These are phyloP conservation scores for Nasonia longicornis DNA, from an alignment of 1,140 invertebrate genomes.

Conservation along the genomic window DNA sequence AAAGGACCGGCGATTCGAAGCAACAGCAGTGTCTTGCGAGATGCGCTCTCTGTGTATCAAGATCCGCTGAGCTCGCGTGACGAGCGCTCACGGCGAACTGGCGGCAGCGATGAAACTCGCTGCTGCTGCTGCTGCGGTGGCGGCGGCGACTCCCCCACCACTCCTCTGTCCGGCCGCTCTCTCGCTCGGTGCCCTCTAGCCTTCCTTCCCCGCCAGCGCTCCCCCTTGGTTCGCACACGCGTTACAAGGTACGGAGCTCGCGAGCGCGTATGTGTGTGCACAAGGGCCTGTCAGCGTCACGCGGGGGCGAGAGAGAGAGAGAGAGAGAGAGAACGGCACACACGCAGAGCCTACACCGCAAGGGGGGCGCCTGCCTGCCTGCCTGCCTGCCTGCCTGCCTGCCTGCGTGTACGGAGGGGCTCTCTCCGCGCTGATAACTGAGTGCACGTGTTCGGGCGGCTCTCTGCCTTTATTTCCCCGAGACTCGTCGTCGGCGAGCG, in stretches of 20 bases:
- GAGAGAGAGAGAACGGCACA: neutral
- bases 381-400: no score
- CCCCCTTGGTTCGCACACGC: constrained; percentile 35
- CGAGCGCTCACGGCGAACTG: constrained; percentile 68
- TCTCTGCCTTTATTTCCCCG: neutral
- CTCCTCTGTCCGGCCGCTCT: constrained; percentile 43
- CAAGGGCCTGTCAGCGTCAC: constrained; percentile 68
- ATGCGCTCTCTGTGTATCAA: neutral
- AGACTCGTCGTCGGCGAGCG: no score
- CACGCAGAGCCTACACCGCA: constrained; percentile 4
- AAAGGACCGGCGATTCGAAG: no score
- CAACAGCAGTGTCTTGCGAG: no score
- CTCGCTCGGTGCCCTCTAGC: constrained; percentile 51
- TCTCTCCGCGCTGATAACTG: neutral
- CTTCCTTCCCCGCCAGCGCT: constrained; percentile 22
- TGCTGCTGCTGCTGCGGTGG: constrained; percentile 50
- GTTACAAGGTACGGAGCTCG: constrained; percentile 43
- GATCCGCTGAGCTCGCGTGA: constrained; percentile 57
- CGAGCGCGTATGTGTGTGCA: constrained; percentile 47
- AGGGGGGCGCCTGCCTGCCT: constrained; percentile 19
- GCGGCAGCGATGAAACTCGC: constrained; percentile 51
- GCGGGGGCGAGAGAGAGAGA: constrained; percentile 51
- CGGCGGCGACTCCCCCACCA: constrained; percentile 40
- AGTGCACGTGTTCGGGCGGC: constrained; percentile 25
- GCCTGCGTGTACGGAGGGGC: no score